Evolutionary conservation across 37 sponge, comb jelly and placozoan genomes (phyloP).

Genomic region (Halisarca cf. caerulea): DNA sequence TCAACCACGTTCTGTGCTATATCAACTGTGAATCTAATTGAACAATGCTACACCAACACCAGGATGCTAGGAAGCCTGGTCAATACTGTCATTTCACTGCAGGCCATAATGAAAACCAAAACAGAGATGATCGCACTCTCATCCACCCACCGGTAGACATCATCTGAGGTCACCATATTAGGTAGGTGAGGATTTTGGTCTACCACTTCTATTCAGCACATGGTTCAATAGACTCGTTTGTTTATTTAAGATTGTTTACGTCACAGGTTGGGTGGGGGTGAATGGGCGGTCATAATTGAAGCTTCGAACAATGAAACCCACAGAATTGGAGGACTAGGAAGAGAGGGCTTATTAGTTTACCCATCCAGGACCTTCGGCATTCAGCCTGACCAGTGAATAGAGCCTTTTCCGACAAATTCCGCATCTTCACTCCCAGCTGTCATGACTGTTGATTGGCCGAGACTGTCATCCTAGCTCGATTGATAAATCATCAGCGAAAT

Average conservation of each 20-base stretch:
- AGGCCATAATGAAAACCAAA: too few species aligned
- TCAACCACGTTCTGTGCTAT: not conserved
- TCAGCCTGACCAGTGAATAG: not conserved
- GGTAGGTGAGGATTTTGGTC: not conserved
- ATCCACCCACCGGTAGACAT: too few species aligned
- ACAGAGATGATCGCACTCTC: too few species aligned
- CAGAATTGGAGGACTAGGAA: not conserved
- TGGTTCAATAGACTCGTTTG: not conserved
- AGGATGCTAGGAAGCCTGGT: too few species aligned
- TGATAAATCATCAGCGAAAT: too few species aligned
- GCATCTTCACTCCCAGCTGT: not conserved
- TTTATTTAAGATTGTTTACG: conserved; percentile 2
- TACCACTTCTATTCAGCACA: not conserved
- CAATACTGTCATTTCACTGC: too few species aligned
- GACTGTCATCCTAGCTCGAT: too few species aligned
- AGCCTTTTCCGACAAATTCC: not conserved
- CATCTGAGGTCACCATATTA: not conserved
- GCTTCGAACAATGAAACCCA: not conserved
- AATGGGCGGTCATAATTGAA: not conserved
- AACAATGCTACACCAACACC: too few species aligned
- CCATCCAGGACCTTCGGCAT: not conserved
- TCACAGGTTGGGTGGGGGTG: not conserved
- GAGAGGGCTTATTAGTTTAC: not conserved
- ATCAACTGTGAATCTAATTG: too few species aligned
- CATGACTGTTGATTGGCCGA: not conserved